Percentiles rank a stretch among this genome's conserved stretches.
Conservation (phyloP, 2,888 invertebrate species). For the Torymus aiolomorphi region DNA sequence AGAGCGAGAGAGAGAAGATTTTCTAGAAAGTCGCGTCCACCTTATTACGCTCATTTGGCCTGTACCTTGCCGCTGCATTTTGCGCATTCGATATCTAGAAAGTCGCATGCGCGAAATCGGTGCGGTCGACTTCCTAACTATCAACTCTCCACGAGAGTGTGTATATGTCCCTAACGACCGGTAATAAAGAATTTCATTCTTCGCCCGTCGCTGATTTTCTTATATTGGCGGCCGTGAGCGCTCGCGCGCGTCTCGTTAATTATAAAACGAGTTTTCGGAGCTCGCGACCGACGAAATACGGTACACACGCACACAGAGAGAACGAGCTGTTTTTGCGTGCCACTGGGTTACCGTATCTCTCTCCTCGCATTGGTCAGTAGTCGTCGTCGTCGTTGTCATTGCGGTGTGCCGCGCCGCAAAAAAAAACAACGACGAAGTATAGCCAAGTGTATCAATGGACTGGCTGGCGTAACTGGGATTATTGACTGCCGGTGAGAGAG, state of each 20-base stretch:
- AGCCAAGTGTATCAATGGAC: background rate
- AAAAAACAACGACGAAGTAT: background rate
- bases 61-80: too few relatives aligned
- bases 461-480: constrained; percentile 4
- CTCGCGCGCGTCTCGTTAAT: constrained; percentile 12
- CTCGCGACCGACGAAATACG: constrained; percentile 6
- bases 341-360: constrained; percentile 28
- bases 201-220: constrained; percentile 9
- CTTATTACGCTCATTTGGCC: constrained; percentile 20
- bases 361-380: background rate
- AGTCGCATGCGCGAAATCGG: constrained; percentile 5
- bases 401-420: too few relatives aligned
- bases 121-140: constrained; percentile 4
- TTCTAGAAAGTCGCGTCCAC: constrained; percentile 40
- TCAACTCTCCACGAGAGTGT: too few relatives aligned
- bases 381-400: too few relatives aligned
- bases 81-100: constrained; percentile 27
- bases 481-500: background rate
- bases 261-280: constrained; percentile 43
- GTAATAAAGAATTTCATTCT: constrained; percentile 26
- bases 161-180: constrained; percentile 6
- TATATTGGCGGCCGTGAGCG: background rate
- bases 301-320: background rate
- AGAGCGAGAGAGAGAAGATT: background rate
- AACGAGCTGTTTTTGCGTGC: constrained; percentile 22